Base-by-base conservation (phyloP, 2,113 vertebrate genomes). In the Thalassarche chlororhynchos region DNA sequence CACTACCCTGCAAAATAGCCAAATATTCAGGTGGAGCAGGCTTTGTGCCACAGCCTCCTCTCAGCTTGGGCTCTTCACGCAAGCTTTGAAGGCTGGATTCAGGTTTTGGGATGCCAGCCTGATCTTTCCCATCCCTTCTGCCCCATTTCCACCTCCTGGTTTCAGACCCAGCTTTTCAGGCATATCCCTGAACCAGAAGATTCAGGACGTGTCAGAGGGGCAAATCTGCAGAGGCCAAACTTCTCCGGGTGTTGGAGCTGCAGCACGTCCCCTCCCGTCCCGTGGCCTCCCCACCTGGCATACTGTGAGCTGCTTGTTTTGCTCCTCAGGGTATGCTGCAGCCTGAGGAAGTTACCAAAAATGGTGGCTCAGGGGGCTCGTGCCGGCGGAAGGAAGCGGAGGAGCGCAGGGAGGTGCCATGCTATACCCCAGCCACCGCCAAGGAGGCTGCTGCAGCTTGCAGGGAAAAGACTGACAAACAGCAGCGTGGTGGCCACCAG, bases 331-430 rank as follows among this genome's bases (percentile, higher is more conserved):
- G 42, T 55, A 29, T 5, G 9, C 69, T 36, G 49, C 90, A 61
- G 58, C 68, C 52, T 57, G 69, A 97, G 92, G 97, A 96, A 96
- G 95, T 97, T 69, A 81, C 89, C 80, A 84, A 85, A 95, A 55
- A 49, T 10, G 74, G 91, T 76, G 75, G 44, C 40, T 64, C 17
- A 38, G 78, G 91, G 89, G 76, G 87, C 90, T 96, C 4, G 3
- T 10, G 47, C 31, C 0, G 1, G 75, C 57, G 87, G 96, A 96
- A 97, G 96, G 97, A 98, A 97, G 87, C 3, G 16, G 89, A 70
- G 61, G 60, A 84, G 92, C 21, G 1, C 77, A 81, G 91, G 91
- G 92, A 96, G 96, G 87, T 76, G 71, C 79, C 2, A 4, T 68
- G 93, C 80, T 57, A 12, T 74, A 58, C 25, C 71, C 38, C 66